phyloP scores from a whole-genome alignment of 2,797 vertebrate species.

The Morus bassanus region DNA sequence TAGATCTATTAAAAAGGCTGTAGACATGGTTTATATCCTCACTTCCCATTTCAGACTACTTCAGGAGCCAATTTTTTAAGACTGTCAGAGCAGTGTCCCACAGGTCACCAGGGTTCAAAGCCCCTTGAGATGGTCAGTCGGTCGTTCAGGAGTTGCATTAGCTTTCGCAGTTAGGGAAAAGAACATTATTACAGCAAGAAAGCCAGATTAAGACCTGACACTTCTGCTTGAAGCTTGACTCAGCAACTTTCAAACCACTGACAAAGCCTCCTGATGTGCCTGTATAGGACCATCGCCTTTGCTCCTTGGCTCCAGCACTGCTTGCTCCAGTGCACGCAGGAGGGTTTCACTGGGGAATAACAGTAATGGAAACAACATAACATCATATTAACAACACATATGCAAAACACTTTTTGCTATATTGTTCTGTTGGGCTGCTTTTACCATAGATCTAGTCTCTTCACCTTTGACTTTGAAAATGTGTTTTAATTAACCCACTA shows the following conservation, averaged over 20 bases:
- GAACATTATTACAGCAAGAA: background rate
- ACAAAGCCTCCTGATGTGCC: background rate
- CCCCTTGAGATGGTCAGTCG: background rate
- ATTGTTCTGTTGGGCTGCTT: background rate
- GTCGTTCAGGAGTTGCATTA: background rate
- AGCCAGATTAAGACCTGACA: background rate
- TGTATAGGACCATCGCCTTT: background rate
- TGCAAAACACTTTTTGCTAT: background rate
- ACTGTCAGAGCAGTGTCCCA: background rate
- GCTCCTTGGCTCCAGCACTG: background rate
- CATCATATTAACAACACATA: accelerated
- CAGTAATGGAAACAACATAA: background rate
- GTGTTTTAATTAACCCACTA: constrained; percentile 50
- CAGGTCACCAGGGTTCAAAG: background rate
- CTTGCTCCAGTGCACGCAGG: background rate
- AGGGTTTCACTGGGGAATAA: background rate
- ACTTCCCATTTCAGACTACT: background rate
- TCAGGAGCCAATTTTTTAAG: background rate
- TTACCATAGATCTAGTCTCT: constrained; percentile 31
- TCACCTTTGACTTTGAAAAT: constrained; percentile 28
- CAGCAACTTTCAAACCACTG: background rate
- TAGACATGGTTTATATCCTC: background rate
- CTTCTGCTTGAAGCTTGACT: background rate
- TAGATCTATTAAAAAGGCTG: background rate
- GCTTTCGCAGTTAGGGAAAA: background rate